Base-by-base conservation (phyloP, 2,888 invertebrate genomes). In the Dorcus hopei region DNA sequence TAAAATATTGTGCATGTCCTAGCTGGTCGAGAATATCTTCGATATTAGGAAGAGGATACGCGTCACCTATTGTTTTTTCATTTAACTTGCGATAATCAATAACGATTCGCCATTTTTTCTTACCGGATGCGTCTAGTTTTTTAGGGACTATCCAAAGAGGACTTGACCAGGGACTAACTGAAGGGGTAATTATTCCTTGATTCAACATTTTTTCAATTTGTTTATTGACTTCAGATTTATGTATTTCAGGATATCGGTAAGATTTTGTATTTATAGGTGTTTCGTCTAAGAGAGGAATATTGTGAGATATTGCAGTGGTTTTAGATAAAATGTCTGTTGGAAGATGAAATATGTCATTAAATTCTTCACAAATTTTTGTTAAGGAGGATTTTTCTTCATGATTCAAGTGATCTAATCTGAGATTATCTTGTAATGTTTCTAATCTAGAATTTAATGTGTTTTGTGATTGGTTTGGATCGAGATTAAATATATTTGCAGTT, bases 1-100 rank as follows among this genome's bases (percentile, higher is more conserved):
- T 19, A 52, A 77, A 78, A 61, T 74, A 77, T 55, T 67, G 67
- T 1, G 72, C 64, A 55, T 70, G 67, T 38, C 75, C 73, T 53
- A 78, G 54, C 62, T 76, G 71, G 54, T 75, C 72, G 9, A 77
- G 57, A 48, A 77, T 75, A 43, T 74, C 72, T 2, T 64, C 58
- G 4, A 76, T 77, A 56, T 72, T 73, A 0, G 76, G 74, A 23
- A 77, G 59, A 3, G 76, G 74, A 58, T 70, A 75, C 5, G 66
- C 61, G 51, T 77, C 74, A 3, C 67, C 70, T 0, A 74, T 65
- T 1, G 77, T 77, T 38, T 69, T 67, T 8, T 75, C 68, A 58
- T 79, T 79, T 49, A 78, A 49, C 61, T 74, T 71, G 38, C 74
- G 54, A 57, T 73, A 77, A 58, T 77, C 76, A 1, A 76, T 70